A percentile compares a stretch with the other conserved stretches of the same genome.
Conservation (phyloP, 2,113 vertebrate genomes). For the Guaruba guarouba region DNA sequence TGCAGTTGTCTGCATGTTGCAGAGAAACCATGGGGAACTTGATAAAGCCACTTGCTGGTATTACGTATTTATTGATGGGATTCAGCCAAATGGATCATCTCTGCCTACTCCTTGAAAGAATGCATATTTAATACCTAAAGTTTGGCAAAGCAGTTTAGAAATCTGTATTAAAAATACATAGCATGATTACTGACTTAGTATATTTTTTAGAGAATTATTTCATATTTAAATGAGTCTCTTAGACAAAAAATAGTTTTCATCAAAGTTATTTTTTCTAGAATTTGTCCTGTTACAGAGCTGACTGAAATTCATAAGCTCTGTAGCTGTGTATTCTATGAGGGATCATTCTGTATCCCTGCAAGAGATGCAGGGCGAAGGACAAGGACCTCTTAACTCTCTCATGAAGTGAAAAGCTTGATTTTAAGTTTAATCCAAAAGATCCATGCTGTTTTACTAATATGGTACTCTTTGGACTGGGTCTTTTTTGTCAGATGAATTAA, state of each 20-base stretch:
- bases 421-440: not conserved
- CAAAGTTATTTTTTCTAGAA: not conserved
- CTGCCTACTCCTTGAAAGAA: not conserved
- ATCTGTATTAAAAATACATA: not conserved
- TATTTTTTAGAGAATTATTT: not conserved
- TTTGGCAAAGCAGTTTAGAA: not conserved
- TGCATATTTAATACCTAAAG: not conserved
- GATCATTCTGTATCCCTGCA: not conserved
- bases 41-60: not conserved
- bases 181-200: too few relatives aligned
- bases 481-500: not conserved
- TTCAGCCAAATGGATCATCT: not conserved
- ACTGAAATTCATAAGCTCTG: not conserved
- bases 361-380: not conserved
- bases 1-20: not conserved
- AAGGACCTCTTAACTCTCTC: not conserved
- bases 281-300: not conserved
- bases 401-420: not conserved
- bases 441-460: not conserved
- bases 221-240: not conserved
- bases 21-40: not conserved
- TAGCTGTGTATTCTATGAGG: not conserved
- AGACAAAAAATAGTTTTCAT: not conserved
- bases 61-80: not conserved
- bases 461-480: not conserved